phyloP scores from a whole-genome alignment of 2,113 vertebrate genomes.

The Rattus rattus region DNA sequence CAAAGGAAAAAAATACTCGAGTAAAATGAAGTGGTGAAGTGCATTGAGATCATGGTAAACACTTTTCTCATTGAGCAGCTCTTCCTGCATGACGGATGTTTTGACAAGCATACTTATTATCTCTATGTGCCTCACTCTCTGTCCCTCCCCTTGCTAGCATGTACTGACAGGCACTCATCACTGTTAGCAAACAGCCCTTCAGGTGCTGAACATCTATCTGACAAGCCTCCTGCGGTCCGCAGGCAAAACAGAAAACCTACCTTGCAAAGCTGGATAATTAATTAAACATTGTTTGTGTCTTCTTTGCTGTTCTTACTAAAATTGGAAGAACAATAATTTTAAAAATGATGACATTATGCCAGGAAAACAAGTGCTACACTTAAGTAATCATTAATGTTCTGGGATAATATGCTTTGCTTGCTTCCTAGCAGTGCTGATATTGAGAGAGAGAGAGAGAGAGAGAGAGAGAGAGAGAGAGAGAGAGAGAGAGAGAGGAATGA shows the following conservation, averaged over 20 bases:
- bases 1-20: not conserved
- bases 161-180: conserved; percentile 6
- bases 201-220: not conserved
- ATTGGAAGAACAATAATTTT: not conserved
- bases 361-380: not conserved
- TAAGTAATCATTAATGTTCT: not conserved
- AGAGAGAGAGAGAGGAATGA: not conserved
- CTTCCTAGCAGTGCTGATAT: not conserved
- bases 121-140: not conserved
- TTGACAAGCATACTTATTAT: conserved; percentile 41
- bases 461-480: not conserved
- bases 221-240: not conserved
- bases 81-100: not conserved
- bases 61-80: not conserved
- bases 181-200: conserved; percentile 31
- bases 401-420: not conserved
- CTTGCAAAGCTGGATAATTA: conserved; percentile 16
- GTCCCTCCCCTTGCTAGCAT: not conserved
- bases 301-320: not conserved
- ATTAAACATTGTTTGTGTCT: not conserved
- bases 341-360: not conserved
- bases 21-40: not conserved
- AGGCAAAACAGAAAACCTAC: conserved; percentile 19
- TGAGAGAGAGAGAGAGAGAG: not conserved
- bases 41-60: not conserved